Conservation (phyloP, 2,113 vertebrate species). For the Empidonax alnorum region DNA sequence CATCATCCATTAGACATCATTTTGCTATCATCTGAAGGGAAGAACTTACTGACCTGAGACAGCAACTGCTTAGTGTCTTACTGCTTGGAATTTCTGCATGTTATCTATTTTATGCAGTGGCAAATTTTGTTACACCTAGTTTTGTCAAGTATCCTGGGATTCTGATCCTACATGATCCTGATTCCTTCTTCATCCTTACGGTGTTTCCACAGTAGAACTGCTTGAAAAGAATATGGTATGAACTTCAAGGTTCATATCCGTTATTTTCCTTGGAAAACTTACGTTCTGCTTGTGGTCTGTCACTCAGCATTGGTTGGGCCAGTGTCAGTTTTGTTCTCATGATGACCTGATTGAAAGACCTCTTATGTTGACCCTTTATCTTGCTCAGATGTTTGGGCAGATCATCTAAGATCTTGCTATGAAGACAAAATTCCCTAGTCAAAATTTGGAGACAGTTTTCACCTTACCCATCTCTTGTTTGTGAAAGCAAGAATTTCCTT, state of each 20-base stretch:
- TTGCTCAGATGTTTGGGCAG: neutral
- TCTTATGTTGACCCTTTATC: neutral
- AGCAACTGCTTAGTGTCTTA: neutral
- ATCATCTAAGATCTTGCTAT: neutral
- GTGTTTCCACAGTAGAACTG: neutral
- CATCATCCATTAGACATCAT: neutral
- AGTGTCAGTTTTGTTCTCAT: neutral
- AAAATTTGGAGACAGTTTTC: neutral
- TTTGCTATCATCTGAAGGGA: neutral
- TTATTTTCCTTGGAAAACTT: neutral
- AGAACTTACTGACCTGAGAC: neutral
- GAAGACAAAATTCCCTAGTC: neutral
- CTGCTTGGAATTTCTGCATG: neutral
- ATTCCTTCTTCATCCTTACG: neutral
- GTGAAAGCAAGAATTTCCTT: neutral
- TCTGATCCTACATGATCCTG: neutral
- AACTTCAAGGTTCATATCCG: neutral
- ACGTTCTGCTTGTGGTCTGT: neutral
- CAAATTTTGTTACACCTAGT: neutral
- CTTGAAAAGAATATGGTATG: neutral
- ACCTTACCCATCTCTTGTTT: neutral
- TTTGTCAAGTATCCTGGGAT: neutral
- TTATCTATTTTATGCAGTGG: neutral
- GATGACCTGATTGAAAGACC: neutral
- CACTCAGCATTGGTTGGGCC: neutral